Evolutionary conservation across 2,797 vertebrate species (phyloP).

Genomic region (Naso thynnoides): DNA sequence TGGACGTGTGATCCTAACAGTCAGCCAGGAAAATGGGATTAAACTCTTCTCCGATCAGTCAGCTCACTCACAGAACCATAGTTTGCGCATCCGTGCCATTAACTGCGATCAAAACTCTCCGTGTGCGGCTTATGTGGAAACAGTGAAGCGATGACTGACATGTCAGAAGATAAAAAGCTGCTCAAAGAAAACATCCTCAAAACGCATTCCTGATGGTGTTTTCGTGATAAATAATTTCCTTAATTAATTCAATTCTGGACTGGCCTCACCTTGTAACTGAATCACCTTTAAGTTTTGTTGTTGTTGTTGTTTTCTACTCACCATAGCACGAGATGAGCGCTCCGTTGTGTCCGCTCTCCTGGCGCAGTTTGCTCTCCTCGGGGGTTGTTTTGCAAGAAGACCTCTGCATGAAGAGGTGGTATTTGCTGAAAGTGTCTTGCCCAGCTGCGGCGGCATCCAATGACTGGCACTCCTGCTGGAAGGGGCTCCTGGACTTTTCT

Average conservation of each 20-base stretch:
- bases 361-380: conserved; percentile 90
- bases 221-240: neutral
- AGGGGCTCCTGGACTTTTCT: conserved; percentile 89
- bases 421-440: conserved; percentile 93
- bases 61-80: neutral
- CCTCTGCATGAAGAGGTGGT: conserved; percentile 93
- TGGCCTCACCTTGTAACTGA: neutral
- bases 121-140: neutral
- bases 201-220: neutral
- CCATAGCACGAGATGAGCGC: conserved; percentile 92
- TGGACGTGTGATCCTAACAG: neutral
- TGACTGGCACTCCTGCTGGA: conserved; percentile 94
- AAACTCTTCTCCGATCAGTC: neutral
- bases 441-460: conserved; percentile 90
- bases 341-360: conserved; percentile 89
- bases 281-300: neutral
- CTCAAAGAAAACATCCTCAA: neutral
- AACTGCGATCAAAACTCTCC: neutral
- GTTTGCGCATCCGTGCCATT: conserved; percentile 5
- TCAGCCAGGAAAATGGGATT: neutral
- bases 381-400: conserved; percentile 93
- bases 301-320: conserved; percentile 81
- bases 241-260: neutral
- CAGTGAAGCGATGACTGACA: conserved; percentile 7
- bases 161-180: neutral